Percentiles rank a stretch among this genome's conserved stretches.
Evolutionary conservation across 2,888 invertebrate genomes (phyloP).

Genomic region (Thelaira solivaga): DNA sequence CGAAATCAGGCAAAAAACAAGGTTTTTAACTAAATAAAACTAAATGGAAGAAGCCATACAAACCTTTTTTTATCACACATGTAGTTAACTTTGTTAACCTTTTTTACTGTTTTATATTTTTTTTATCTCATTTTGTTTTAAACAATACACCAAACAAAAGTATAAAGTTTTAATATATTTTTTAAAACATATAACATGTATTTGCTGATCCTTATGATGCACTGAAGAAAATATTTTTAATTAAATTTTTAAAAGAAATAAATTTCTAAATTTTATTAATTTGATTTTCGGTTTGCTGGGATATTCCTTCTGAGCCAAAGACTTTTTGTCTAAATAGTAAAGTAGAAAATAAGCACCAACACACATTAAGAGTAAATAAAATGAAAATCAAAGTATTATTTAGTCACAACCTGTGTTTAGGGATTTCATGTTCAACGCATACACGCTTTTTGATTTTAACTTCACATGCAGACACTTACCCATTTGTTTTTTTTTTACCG

Average conservation of each 20-base stretch:
- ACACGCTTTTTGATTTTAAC: not conserved
- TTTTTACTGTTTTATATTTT: too few relatives aligned
- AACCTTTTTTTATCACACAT: slow-evolving; percentile 38
- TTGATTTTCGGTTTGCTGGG: slow-evolving; percentile 45
- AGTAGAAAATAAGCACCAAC: not conserved
- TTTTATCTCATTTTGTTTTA: too few relatives aligned
- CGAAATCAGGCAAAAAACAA: not conserved
- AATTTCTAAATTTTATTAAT: too few relatives aligned
- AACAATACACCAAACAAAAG: too few relatives aligned
- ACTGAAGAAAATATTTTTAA: too few relatives aligned
- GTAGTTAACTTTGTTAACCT: slow-evolving; percentile 1
- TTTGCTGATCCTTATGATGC: too few relatives aligned
- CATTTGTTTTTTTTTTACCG: slow-evolving; percentile 16
- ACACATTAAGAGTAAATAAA: not conserved
- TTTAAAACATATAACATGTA: too few relatives aligned
- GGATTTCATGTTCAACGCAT: slow-evolving; percentile 24
- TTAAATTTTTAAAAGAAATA: too few relatives aligned
- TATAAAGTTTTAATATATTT: too few relatives aligned
- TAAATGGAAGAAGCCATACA: slow-evolving; percentile 23
- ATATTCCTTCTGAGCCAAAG: not conserved
- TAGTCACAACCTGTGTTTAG: slow-evolving; percentile 15
- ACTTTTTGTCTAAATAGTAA: not conserved
- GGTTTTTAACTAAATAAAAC: not conserved
- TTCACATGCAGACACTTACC: not conserved
- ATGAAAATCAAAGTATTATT: slow-evolving; percentile 43